These are phyloP conservation scores for Frankliniella intonsa DNA, from an alignment of 2,888 invertebrate genomes.

Conservation along the genomic window DNA sequence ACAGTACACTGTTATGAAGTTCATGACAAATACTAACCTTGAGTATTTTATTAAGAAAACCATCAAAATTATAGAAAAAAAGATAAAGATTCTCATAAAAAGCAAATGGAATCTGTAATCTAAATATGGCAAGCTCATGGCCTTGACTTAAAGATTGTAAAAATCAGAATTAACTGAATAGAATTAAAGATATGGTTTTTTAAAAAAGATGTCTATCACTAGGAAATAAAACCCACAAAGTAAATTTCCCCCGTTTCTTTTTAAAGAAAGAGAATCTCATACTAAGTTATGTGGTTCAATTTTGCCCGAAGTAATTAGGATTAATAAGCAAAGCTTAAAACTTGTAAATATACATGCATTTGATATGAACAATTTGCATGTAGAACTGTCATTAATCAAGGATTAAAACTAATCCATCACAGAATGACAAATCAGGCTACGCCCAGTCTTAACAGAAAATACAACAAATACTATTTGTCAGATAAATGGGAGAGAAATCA, in stretches of 20 bases:
- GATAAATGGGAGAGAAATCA: not conserved
- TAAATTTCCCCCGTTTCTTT: too few relatives aligned
- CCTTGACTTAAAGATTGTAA: not conserved
- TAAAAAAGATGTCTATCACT: too few relatives aligned
- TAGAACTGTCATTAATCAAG: not conserved
- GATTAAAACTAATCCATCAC: not conserved
- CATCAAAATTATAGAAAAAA: not conserved
- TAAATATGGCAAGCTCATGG: not conserved
- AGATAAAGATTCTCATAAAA: not conserved
- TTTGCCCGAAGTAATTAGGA: too few relatives aligned
- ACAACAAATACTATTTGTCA: slow-evolving; percentile 23
- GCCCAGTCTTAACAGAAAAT: not conserved
- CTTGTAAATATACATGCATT: not conserved
- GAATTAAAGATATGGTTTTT: too few relatives aligned
- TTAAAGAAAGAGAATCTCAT: too few relatives aligned
- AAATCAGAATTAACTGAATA: not conserved
- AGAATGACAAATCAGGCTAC: not conserved
- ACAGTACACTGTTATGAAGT: too few relatives aligned
- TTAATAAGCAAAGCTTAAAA: too few relatives aligned
- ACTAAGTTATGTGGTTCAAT: too few relatives aligned
- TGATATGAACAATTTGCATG: not conserved
- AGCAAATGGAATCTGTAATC: not conserved
- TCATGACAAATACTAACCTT: too few relatives aligned
- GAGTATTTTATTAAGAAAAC: too few relatives aligned
- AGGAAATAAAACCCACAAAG: too few relatives aligned